Base-by-base conservation (phyloP, 2,888 invertebrate genomes). In the Eupithecia abbreviata region DNA sequence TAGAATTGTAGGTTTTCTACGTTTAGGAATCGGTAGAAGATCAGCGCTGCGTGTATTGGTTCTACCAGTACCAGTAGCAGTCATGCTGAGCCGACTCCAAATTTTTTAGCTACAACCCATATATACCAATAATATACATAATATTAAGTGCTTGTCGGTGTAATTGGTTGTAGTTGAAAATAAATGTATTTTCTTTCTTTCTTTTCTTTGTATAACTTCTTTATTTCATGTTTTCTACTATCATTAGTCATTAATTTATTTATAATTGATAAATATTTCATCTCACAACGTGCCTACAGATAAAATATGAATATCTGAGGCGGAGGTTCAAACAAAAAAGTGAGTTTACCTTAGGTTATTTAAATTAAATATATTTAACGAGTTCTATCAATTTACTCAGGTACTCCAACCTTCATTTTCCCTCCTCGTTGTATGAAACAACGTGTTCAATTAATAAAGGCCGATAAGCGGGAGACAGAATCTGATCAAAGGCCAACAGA, bases 401-500 rank as follows among this genome's bases (percentile, higher is more conserved):
- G n/a, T 30, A 30, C 18, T 58, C 18, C 9, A 58, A 58, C n/a
- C 45, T 68, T 43, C 4, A 68, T 43, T 43, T 45, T 9, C 4
- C 10, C 45, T 42, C 4, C 43, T 15, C 67, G n/a, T 66, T 66
- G 66, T 66, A 42, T 15, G 15, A 71, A 42, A 58, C 10, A 45
- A 45, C n/a, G 47, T 45, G 47, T 69, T 49, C 18, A 69, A 68
- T 69, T 68, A 68, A 69, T 69, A 47, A 69, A 30, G 62, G 43
- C 43, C n/a, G 45, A 45, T 72, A 72, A 30, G 30, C 69, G 43
- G 47, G n/a, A 47, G 13, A 66, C 47, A 30, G 67, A 69, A 47
- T 30, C 74, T 67, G 62, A 67, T 65, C 73, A 65, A 73, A 73
- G 30, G 72, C 65, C 12, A 30, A 66, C 30, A 49, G 72, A 72